phyloP scores from a whole-genome alignment of 2,797 vertebrate genomes.

The Ceryle rudis region DNA sequence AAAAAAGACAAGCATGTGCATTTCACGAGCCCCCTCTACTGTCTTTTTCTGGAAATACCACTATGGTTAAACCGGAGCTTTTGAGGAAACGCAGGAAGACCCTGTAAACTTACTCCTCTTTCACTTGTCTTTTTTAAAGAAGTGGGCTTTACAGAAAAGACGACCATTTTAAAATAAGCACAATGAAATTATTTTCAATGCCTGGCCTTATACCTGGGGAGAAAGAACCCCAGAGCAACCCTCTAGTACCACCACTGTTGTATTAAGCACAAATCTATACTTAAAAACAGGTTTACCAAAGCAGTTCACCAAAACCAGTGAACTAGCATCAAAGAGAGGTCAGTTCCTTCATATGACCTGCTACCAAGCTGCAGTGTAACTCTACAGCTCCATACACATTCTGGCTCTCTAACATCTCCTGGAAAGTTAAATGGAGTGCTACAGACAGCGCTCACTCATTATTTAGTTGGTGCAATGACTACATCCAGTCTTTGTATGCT shows the following conservation, averaged over 20 bases:
- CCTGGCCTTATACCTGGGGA: neutral
- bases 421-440: neutral
- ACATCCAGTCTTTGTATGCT: neutral
- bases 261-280: rapidly evolving
- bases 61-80: neutral
- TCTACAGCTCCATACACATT: neutral
- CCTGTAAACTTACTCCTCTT: neutral
- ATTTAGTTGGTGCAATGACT: neutral
- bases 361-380: neutral
- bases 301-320: neutral
- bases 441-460: rapidly evolving
- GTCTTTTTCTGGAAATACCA: neutral
- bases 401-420: neutral
- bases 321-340: neutral
- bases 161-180: neutral
- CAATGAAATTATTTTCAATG: neutral
- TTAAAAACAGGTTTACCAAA: neutral
- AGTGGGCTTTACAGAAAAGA: neutral
- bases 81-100: rapidly evolving
- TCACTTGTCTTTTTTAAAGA: neutral
- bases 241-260: no score
- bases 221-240: neutral
- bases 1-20: neutral
- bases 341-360: neutral
- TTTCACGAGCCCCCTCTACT: conserved; percentile 51